These are phyloP conservation scores for Oncorhynchus nerka DNA, from an alignment of 2,113 vertebrate species.

Conservation along the genomic window DNA sequence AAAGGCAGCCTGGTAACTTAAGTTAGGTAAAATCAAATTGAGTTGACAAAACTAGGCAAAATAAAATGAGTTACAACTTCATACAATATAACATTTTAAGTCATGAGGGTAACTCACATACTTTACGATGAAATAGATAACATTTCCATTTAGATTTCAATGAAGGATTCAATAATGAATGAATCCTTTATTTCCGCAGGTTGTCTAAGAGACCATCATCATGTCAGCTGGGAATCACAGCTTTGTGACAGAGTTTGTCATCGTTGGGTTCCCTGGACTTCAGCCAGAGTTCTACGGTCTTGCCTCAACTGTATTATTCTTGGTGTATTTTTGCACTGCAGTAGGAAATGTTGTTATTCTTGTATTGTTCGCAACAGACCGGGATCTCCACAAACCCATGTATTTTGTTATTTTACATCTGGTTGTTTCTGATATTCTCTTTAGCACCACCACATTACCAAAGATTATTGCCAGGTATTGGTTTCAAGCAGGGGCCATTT, in stretches of 20 bases:
- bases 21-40: too few species aligned
- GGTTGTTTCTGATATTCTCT: constrained; percentile 42
- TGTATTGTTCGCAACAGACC: constrained; percentile 24
- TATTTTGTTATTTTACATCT: constrained; percentile 50
- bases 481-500: constrained; percentile 38
- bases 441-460: constrained; percentile 51
- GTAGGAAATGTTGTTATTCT: constrained; percentile 36
- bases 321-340: constrained; percentile 42
- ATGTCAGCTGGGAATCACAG: constrained; percentile 55
- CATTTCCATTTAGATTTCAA: too few species aligned
- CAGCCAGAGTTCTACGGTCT: constrained; percentile 24
- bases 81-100: too few species aligned
- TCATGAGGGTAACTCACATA: too few species aligned
- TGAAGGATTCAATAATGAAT: too few species aligned
- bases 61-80: too few species aligned
- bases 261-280: constrained; percentile 52
- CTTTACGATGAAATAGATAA: too few species aligned
- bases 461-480: constrained; percentile 50
- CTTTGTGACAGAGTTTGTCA: constrained; percentile 46
- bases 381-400: constrained; percentile 46
- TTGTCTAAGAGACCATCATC: neutral
- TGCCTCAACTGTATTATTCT: constrained; percentile 34
- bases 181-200: too few species aligned
- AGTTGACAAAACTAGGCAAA: too few species aligned
- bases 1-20: too few species aligned